These are phyloP conservation scores for Molorchus minor DNA, from an alignment of 2,888 invertebrate genomes.

Conservation along the genomic window DNA sequence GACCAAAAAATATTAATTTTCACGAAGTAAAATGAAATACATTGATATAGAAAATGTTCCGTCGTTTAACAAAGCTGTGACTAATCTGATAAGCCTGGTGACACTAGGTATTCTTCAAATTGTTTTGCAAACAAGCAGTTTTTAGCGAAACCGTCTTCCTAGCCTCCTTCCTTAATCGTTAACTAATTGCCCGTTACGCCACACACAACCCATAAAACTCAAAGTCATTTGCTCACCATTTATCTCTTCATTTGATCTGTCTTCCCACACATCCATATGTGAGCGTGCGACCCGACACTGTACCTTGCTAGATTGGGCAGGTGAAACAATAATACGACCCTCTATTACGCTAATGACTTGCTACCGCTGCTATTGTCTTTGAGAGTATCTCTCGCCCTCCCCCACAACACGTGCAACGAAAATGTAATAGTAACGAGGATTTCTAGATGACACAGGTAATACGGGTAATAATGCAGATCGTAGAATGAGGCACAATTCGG, in stretches of 20 bases:
- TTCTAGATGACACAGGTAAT: constrained; percentile 17
- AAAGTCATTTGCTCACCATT: constrained; percentile 2
- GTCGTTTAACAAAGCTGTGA: too few relatives aligned
- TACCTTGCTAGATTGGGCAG: constrained; percentile 41
- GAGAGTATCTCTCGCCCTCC: constrained; percentile 27
- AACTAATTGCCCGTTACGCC: constrained; percentile 6
- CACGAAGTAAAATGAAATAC: too few relatives aligned
- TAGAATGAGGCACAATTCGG: not conserved
- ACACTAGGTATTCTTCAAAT: too few relatives aligned
- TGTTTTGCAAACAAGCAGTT: too few relatives aligned
- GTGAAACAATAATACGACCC: constrained; percentile 37
- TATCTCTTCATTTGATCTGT: constrained; percentile 26
- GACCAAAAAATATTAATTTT: too few relatives aligned
- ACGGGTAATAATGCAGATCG: constrained; percentile 16
- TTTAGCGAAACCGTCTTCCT: not conserved
- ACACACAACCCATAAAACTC: constrained; percentile 8
- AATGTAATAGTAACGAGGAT: constrained; percentile 23
- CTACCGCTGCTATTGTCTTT: constrained; percentile 37
- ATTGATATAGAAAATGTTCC: too few relatives aligned
- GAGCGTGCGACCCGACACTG: constrained; percentile 41
- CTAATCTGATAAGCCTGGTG: too few relatives aligned
- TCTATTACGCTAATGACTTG: constrained; percentile 35
- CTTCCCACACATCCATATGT: constrained; percentile 49
- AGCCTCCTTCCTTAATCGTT: constrained; percentile 15
- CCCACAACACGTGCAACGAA: constrained; percentile 24